Evolutionary conservation across 1,140 invertebrate genomes (phyloP).

Genomic region (Diorhabda sublineata): DNA sequence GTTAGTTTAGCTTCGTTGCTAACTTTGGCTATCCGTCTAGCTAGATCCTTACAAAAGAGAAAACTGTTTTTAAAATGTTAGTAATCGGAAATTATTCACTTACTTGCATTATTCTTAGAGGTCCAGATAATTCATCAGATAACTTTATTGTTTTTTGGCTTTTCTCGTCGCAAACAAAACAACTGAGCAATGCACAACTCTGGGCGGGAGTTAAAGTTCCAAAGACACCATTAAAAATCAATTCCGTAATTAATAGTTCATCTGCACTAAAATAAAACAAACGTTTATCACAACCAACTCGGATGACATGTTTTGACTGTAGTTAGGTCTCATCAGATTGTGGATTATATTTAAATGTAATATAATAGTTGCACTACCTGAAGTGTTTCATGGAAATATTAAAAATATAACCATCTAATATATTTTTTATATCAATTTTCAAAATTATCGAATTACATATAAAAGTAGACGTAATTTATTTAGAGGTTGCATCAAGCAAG

Average conservation of each 20-base stretch:
- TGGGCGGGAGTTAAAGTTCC: conserved; percentile 80
- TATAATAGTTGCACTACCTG: too few relatives aligned
- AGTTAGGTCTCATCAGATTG: too few relatives aligned
- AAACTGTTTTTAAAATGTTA: neutral
- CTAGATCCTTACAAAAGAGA: conserved; percentile 65
- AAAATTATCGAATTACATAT: too few relatives aligned
- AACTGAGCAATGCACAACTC: conserved; percentile 84
- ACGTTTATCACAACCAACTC: too few relatives aligned
- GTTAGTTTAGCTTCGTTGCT: conserved; percentile 87
- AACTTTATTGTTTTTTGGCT: conserved; percentile 76
- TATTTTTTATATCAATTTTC: too few relatives aligned
- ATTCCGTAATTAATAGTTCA: conserved; percentile 95
- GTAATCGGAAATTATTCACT: conserved; percentile 9
- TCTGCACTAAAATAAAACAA: conserved; percentile 69
- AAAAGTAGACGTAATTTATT: too few relatives aligned
- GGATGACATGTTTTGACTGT: too few relatives aligned
- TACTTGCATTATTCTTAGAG: conserved; percentile 81
- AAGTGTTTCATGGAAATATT: too few relatives aligned
- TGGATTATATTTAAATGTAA: too few relatives aligned
- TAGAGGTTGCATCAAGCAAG: too few relatives aligned
- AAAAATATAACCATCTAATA: too few relatives aligned
- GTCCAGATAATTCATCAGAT: conserved; percentile 81
- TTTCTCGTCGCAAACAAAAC: conserved; percentile 98
- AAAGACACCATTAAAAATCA: conserved; percentile 97
- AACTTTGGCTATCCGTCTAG: conserved; percentile 86